Evolutionary conservation across 2,888 invertebrate species (phyloP), one percentile per base, ranked within the genome.

Genomic region (Cheilosia impressa): DNA sequence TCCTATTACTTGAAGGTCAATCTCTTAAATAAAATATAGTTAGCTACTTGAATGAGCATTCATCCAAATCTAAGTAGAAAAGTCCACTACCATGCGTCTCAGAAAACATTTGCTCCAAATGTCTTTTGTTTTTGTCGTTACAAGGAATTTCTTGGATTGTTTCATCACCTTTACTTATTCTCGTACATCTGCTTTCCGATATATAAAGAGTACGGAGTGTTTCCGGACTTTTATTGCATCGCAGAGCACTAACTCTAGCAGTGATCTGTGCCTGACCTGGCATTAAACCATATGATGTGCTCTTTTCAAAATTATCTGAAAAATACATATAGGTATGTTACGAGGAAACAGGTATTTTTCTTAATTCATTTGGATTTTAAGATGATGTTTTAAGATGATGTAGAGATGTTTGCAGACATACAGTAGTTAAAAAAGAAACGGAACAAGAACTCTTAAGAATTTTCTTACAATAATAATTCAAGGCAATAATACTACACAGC

Each of bases 61-160:
- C 1, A 34, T 55, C 6, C 4, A 17, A 27, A 34, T n/a, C 17
- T 7, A 52, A 41, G 17, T 41, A 53, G 41, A 34, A 66, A 66
- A 53, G 19, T 17, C 66, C 66, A 19, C 66, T 53, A 17, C 66
- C 66, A 24, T 66, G 66, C 2, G 66, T 66, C 9, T 66, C 41
- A 10, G 66, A 66, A 24, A 53, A 66, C 53, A 66, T 66, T 53
- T 34, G 10, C 10, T 52, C 52, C 41, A 53, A 53, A 43, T 53
- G 17, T 38, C 17, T 50, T 34, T 22, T 65, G 34, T 31, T 50
- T 60, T 60, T 43, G 0, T 60, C 43, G 22, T 43, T n/a, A 27
- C 24, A 43, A 60, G 19, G 2, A 6, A 58, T 41, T 34, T 58
- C n/a, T 38, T 38, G 13, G 13, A 2, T 9, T 41, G 6, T 6